Conservation (phyloP, 1,140 invertebrate species). For the Diorhabda sublineata region DNA sequence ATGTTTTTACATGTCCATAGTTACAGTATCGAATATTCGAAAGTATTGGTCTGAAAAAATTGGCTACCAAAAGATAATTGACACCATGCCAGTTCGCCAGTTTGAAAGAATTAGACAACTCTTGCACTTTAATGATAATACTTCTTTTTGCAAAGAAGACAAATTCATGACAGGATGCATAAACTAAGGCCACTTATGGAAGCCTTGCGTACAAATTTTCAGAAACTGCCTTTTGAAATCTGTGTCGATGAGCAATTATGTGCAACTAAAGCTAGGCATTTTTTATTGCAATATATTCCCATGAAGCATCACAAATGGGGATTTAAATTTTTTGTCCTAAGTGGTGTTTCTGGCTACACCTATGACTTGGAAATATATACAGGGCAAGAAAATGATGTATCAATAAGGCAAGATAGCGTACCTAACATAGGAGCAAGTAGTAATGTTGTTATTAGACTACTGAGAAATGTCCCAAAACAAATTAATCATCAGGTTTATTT, state of each 20-base stretch:
- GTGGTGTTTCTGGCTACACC: slow-evolving; percentile 24
- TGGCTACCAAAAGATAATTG: too few species aligned
- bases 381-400: slow-evolving; percentile 13
- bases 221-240: too few species aligned
- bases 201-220: too few species aligned
- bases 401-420: slow-evolving; percentile 1
- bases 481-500: slow-evolving; percentile 29
- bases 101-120: too few species aligned
- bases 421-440: slow-evolving; percentile 28
- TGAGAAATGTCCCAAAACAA: slow-evolving; percentile 26
- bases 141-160: too few species aligned
- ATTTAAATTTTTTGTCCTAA: slow-evolving; percentile 40
- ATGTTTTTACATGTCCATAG: too few species aligned
- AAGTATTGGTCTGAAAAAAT: too few species aligned
- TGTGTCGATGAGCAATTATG: background rate
- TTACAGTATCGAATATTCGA: too few species aligned
- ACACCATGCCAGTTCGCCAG: too few species aligned
- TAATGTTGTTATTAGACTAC: slow-evolving; percentile 32
- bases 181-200: too few species aligned
- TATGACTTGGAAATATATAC: slow-evolving; percentile 29
- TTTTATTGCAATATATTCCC: slow-evolving; percentile 31
- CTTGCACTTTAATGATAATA: too few species aligned
- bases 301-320: slow-evolving; percentile 47
- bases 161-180: too few species aligned
- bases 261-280: slow-evolving; percentile 25